Evolutionary conservation across 2,113 vertebrate species (phyloP), one percentile per base, ranked within the genome.

Genomic region (Ammodytes dubius): DNA sequence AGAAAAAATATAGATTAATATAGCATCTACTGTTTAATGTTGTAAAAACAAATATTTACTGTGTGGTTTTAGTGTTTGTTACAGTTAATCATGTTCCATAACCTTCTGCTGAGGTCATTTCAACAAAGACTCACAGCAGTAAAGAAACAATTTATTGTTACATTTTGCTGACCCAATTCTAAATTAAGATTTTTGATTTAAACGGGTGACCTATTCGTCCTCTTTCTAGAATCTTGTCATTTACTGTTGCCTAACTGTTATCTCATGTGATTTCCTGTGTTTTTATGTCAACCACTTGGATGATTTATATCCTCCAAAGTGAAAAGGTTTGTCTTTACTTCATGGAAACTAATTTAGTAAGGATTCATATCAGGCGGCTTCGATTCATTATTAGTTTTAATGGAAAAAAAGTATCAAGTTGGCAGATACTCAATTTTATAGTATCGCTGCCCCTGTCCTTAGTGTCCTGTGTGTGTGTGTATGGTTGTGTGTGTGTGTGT

Each of bases 1-100:
- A 83, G 83, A 19, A 70, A 75, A 67, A 84, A 73, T 69, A 82
- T 60, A 63, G 17, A 75, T 70, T 70, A n/a, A 60, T 53, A 67
- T 53, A 37, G 14, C 7, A 7, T 40, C 14, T 0, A 7, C 59
- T 56, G 15, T 53, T 7, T 43, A 9, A 46, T 39, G 42, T 50
- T 40, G 0, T 42, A 53, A 57, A 27, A 70, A 57, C 39, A 7
- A 57, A 79, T 71, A 27, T 50, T 35, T 63, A 15, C n/a, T 27
- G 0, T 61, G 7, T 17, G 6, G 17, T 46, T 47, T 65, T 42
- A 35, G 37, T 47, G 37, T 27, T 46, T 39, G 11, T 7, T 50
- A 6, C 52, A 54, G 27, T 45, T 47, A 3, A 27, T 27, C 27
- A 27, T 27, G 27, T 27, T 27, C 27, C 19, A 35, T 12, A 50